Percentiles rank a stretch among this genome's conserved stretches.
Conservation (phyloP, 2,797 vertebrate genomes). For the Pseudochirops cupreus region DNA sequence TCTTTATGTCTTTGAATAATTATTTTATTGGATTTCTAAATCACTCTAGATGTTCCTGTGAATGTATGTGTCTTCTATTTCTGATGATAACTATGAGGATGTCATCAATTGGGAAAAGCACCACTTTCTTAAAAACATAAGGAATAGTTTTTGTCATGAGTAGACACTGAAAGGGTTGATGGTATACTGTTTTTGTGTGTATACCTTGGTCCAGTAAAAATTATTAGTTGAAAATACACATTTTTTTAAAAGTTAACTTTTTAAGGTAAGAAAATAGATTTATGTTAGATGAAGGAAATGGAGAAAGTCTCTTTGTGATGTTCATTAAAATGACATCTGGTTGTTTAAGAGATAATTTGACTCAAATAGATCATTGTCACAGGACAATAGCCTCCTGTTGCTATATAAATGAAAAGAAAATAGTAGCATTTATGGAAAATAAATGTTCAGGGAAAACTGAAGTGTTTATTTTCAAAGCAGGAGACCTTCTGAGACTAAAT, state of each 20-base stretch:
- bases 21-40: background rate
- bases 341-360: constrained; percentile 35
- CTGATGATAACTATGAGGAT: background rate
- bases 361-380: constrained; percentile 10
- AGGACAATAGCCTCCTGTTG: background rate
- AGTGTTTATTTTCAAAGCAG: constrained; percentile 20
- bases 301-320: background rate
- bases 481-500: background rate
- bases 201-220: background rate
- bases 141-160: background rate
- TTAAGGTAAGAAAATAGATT: background rate
- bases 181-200: background rate
- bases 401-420: constrained; percentile 7
- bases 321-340: constrained; percentile 28
- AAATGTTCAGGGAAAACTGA: background rate
- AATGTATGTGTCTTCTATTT: background rate
- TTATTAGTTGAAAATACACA: background rate
- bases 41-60: background rate
- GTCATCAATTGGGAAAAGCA: background rate
- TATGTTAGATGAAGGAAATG: background rate
- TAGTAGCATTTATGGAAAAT: background rate
- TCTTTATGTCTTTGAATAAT: background rate
- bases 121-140: background rate
- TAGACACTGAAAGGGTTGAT: background rate
- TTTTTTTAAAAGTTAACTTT: background rate